Percentiles rank a stretch among this genome's conserved stretches.
Evolutionary conservation across 2,113 vertebrate species (phyloP).

Genomic region (Dicrurus megarhynchus): DNA sequence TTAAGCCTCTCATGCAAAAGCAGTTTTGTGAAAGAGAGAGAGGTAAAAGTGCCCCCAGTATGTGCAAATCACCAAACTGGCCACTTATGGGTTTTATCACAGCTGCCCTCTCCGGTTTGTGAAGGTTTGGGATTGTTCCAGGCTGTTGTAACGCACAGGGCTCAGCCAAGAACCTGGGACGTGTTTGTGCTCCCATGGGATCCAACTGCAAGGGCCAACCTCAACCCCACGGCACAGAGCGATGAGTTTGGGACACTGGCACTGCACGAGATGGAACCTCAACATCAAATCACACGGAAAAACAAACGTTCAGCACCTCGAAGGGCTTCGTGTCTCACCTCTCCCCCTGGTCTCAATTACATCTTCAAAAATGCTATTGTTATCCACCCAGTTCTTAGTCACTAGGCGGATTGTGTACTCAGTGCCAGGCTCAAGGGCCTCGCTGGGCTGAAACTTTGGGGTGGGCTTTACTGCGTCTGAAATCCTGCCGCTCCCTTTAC

Average conservation of each 20-base stretch:
- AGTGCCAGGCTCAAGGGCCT: constrained; percentile 82
- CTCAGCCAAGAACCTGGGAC: neutral
- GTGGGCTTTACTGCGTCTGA: constrained; percentile 84
- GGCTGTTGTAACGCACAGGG: neutral
- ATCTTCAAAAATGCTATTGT: constrained; percentile 93
- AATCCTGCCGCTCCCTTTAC: constrained; percentile 84
- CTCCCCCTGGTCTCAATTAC: constrained; percentile 86
- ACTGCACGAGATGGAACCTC: neutral
- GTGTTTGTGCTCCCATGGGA: neutral
- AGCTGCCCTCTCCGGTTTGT: neutral
- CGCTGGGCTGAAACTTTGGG: constrained; percentile 83
- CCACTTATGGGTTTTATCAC: neutral
- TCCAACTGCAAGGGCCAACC: neutral
- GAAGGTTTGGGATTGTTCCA: neutral
- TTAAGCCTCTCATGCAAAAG: constrained; percentile 42
- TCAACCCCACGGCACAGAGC: neutral
- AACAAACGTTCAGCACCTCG: neutral
- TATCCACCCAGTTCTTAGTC: constrained; percentile 87
- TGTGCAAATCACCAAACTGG: neutral
- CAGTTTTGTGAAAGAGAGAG: neutral
- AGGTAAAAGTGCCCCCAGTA: neutral
- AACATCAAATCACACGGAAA: neutral
- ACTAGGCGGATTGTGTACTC: constrained; percentile 86
- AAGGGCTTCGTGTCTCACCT: constrained; percentile 81
- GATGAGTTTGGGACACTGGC: neutral